These are phyloP conservation scores for Taenaris catops DNA, from an alignment of 2,888 invertebrate genomes.

Conservation along the genomic window DNA sequence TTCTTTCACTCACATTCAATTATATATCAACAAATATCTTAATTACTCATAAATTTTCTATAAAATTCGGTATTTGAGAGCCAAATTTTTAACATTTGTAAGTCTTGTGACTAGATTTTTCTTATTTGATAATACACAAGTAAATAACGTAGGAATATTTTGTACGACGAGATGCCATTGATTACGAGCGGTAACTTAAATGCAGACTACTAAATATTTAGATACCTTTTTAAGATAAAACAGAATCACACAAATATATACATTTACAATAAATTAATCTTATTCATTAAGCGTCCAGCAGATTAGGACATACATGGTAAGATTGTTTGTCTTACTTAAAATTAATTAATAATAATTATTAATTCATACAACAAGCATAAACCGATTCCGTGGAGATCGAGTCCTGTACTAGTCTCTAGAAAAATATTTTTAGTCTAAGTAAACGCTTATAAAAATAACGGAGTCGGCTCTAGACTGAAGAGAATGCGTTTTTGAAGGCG, in stretches of 20 bases:
- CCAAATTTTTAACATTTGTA: constrained; percentile 70
- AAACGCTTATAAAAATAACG: constrained; percentile 74
- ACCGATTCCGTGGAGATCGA: constrained; percentile 75
- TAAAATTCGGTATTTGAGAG: constrained; percentile 67
- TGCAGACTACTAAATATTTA: constrained; percentile 68
- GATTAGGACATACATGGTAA: constrained; percentile 43
- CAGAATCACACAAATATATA: constrained; percentile 71
- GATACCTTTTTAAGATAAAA: constrained; percentile 64
- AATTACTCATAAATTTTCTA: constrained; percentile 51
- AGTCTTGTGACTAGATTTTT: constrained; percentile 79
- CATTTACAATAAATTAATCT: constrained; percentile 72
- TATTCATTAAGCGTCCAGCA: constrained; percentile 38
- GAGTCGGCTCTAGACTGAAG: constrained; percentile 64
- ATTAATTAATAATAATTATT: constrained; percentile 22
- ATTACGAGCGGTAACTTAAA: constrained; percentile 80
- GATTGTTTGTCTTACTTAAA: constrained; percentile 42
- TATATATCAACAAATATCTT: constrained; percentile 45
- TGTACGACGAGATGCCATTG: constrained; percentile 79
- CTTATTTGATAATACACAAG: constrained; percentile 73
- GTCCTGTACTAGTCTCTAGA: constrained; percentile 64
- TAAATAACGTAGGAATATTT: constrained; percentile 79
- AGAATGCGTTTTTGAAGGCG: constrained; percentile 62
- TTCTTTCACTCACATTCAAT: constrained; percentile 21
- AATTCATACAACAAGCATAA: constrained; percentile 39
- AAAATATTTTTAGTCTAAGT: constrained; percentile 68